A percentile compares a stretch with the other conserved stretches of the same genome.
Evolutionary conservation across 2,888 invertebrate genomes (phyloP).

Genomic region (Phengaris alcon): DNA sequence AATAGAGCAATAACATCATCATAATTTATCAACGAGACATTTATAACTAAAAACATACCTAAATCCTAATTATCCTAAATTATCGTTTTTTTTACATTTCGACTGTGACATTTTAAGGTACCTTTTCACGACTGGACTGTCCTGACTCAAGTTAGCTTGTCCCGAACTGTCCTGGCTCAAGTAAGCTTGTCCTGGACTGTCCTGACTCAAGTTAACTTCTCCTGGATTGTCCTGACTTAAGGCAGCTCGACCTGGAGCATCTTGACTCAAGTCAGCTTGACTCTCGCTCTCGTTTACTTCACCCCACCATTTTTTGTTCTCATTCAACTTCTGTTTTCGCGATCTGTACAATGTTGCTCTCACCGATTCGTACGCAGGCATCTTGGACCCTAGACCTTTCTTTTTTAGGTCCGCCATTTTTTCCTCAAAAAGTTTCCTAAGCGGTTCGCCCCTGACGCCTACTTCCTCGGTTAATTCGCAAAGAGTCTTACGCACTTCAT

Average conservation of each 20-base stretch:
- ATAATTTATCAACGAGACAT: too few relatives aligned
- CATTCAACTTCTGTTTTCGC: not conserved
- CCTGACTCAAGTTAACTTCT: too few relatives aligned
- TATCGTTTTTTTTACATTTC: too few relatives aligned
- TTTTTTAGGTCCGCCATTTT: not conserved
- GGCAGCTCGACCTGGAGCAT: not conserved
- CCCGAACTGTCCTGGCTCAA: too few relatives aligned
- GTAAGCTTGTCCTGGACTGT: not conserved
- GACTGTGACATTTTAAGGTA: too few relatives aligned
- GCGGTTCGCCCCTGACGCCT: not conserved
- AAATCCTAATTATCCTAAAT: too few relatives aligned
- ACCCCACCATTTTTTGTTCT: not conserved
- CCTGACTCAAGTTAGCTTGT: not conserved
- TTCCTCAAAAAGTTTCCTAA: not conserved
- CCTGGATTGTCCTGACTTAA: not conserved
- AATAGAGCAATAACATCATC: too few relatives aligned
- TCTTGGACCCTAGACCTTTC: not conserved
- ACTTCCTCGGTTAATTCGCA: not conserved
- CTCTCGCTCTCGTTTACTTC: not conserved
- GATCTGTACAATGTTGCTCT: not conserved
- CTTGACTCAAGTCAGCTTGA: not conserved
- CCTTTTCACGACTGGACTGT: too few relatives aligned
- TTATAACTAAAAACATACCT: too few relatives aligned
- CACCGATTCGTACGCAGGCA: not conserved
- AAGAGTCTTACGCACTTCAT: not conserved